phyloP scores from a whole-genome alignment of 2,888 invertebrate genomes.

The Crematogaster levior region DNA sequence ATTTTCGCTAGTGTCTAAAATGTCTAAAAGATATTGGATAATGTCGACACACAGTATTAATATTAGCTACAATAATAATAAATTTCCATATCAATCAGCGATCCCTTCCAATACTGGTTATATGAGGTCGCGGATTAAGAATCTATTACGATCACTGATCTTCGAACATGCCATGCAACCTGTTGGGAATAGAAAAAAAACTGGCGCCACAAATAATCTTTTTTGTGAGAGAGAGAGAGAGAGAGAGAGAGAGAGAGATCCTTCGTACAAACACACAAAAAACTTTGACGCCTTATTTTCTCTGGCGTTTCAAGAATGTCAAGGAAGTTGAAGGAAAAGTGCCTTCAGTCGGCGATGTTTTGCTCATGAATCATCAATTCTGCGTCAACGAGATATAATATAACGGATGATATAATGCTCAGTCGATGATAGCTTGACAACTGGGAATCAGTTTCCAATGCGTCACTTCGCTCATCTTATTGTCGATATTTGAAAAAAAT shows the following conservation, averaged over 20 bases:
- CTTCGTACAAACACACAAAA: constrained; percentile 26
- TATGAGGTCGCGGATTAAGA: not conserved
- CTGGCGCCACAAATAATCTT: constrained; percentile 69
- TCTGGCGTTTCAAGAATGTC: constrained; percentile 41
- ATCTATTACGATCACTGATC: constrained; percentile 58
- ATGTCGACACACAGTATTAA: not conserved
- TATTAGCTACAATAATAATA: constrained; percentile 4
- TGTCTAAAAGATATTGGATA: not conserved
- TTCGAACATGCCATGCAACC: constrained; percentile 42
- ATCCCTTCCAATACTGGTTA: not conserved
- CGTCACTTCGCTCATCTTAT: constrained; percentile 15
- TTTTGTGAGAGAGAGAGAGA: constrained; percentile 18
- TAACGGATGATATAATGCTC: constrained; percentile 29
- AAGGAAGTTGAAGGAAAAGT: constrained; percentile 69
- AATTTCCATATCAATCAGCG: not conserved
- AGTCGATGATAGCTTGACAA: constrained; percentile 55
- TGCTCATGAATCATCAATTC: constrained; percentile 75
- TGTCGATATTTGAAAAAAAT: not conserved
- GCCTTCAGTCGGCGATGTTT: constrained; percentile 66
- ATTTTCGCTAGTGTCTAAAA: not conserved
- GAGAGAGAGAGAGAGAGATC: constrained; percentile 27
- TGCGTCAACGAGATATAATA: constrained; percentile 45
- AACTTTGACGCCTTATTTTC: constrained; percentile 38
- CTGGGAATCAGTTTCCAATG: constrained; percentile 64
- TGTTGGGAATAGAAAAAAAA: constrained; percentile 60